These are phyloP conservation scores for Phrynosoma blainvillii DNA, from an alignment of 2,113 vertebrate species.

Conservation along the genomic window DNA sequence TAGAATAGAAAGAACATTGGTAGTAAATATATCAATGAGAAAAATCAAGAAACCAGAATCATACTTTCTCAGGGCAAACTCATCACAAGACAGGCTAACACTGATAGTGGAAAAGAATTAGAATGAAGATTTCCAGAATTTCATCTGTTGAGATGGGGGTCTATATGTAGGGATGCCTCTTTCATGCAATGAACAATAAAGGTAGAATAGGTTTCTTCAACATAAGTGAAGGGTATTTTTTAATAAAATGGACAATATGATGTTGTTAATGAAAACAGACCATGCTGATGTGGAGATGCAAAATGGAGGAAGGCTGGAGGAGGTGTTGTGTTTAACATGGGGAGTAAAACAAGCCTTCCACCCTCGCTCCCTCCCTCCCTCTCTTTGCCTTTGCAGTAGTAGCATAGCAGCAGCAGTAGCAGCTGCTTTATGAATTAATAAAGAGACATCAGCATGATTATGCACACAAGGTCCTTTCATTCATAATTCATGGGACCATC, in stretches of 20 bases:
- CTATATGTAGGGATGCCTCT: too few species aligned
- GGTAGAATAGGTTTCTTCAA: too few species aligned
- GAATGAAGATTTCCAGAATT: too few species aligned
- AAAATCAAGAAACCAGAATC: too few species aligned
- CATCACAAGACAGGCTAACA: too few species aligned
- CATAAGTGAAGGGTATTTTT: background rate
- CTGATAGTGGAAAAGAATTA: too few species aligned
- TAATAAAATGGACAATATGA: background rate
- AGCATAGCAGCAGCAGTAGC: slow-evolving; percentile 49
- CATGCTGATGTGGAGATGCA: slow-evolving; percentile 11
- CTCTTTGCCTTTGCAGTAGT: slow-evolving; percentile 29
- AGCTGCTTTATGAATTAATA: slow-evolving; percentile 80
- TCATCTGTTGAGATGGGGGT: too few species aligned
- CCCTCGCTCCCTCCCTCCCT: slow-evolving; percentile 1
- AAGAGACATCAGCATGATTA: slow-evolving; percentile 71
- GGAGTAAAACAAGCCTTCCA: slow-evolving; percentile 50
- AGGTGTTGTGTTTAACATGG: background rate
- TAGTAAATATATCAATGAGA: too few species aligned
- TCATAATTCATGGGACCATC: slow-evolving; percentile 70
- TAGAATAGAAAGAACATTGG: too few species aligned
- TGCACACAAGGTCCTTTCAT: slow-evolving; percentile 58
- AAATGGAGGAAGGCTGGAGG: slow-evolving; percentile 27
- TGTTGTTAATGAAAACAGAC: background rate
- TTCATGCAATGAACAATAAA: too few species aligned
- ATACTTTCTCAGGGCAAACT: too few species aligned